Evolutionary conservation across 2,888 invertebrate species (phyloP).

Genomic region (Drosophila nigricruria): DNA sequence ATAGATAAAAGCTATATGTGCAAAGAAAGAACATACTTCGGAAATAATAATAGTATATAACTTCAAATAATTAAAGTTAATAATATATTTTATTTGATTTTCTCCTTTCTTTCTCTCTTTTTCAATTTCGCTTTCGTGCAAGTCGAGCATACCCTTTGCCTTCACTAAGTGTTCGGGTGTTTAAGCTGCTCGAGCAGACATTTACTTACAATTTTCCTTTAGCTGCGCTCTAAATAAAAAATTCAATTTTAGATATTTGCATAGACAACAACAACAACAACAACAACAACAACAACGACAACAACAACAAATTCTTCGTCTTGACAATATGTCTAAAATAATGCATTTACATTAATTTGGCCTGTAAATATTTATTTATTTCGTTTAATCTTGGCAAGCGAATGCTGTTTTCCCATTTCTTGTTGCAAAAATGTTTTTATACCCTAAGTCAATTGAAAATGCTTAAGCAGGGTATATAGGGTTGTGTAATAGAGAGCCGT

Average conservation of each 20-base stretch:
- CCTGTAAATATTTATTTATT: conserved; percentile 82
- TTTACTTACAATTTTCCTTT: conserved; percentile 56
- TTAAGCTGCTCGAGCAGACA: conserved; percentile 8
- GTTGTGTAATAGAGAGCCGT: too few relatives aligned
- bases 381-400: conserved; percentile 58
- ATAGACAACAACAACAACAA: too few relatives aligned
- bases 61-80: too few relatives aligned
- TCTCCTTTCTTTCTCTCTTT: not conserved
- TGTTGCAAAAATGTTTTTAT: conserved; percentile 1
- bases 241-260: conserved; percentile 70
- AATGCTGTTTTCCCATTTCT: conserved; percentile 17
- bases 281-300: conserved; percentile 16
- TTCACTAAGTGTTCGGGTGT: not conserved
- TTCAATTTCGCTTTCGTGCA: not conserved
- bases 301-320: conserved; percentile 15
- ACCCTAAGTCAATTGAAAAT: not conserved
- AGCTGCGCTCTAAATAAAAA: conserved; percentile 67
- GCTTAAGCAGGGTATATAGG: not conserved
- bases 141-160: conserved; percentile 2
- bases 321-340: conserved; percentile 61
- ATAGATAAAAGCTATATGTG: too few relatives aligned
- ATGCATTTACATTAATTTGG: conserved; percentile 77
- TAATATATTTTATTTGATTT: not conserved
- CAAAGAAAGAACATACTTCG: too few relatives aligned
- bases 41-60: too few relatives aligned